phyloP scores from a whole-genome alignment of 2,797 vertebrate species.

The Dipus sagitta region DNA sequence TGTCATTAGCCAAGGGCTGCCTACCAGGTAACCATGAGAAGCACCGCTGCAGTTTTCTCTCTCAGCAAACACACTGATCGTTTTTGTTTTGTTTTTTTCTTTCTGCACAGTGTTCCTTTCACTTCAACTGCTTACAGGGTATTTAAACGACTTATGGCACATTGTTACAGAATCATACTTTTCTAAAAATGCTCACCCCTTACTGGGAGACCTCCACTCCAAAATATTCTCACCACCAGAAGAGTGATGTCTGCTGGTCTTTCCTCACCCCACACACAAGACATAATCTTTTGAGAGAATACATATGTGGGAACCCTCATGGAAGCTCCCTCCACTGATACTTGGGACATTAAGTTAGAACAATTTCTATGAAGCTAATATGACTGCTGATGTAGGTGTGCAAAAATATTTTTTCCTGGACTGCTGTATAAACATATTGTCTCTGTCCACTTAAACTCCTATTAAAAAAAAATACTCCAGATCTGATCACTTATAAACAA shows the following conservation, averaged over 20 bases:
- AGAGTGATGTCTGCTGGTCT: not conserved
- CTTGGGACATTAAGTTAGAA: not conserved
- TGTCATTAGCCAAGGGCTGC: not conserved
- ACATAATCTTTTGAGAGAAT: not conserved
- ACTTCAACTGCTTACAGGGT: not conserved
- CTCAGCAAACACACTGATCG: not conserved
- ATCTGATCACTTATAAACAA: not conserved
- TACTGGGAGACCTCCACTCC: not conserved
- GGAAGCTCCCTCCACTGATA: not conserved
- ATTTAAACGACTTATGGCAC: not conserved
- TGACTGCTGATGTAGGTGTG: not conserved
- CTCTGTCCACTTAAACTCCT: not conserved
- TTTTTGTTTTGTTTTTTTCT: not conserved
- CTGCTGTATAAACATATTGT: not conserved
- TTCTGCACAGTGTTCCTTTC: not conserved
- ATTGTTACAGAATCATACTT: not conserved
- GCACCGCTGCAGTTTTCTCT: not conserved
- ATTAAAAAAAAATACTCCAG: not conserved
- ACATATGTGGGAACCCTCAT: too few species aligned
- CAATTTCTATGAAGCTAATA: not conserved
- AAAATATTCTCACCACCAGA: not conserved
- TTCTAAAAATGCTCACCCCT: constrained; percentile 8
- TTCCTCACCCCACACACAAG: not conserved
- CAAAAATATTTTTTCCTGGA: not conserved
- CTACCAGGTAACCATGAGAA: not conserved